These are phyloP conservation scores for Dendrocincla tyrannina DNA, from an alignment of 2,797 vertebrate genomes.

Conservation along the genomic window DNA sequence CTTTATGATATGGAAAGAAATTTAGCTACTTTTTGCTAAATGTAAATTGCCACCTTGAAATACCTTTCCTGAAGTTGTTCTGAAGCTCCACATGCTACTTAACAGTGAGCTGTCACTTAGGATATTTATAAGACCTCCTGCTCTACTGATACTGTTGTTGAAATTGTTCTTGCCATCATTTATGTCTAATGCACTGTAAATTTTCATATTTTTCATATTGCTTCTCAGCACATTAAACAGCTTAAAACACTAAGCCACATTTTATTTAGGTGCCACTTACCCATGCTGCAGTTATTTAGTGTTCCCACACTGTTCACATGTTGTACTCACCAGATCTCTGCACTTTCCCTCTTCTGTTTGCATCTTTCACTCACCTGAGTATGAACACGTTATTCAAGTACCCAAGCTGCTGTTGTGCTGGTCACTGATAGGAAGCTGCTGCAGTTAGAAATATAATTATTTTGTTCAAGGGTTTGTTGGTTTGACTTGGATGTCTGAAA, in stretches of 20 bases:
- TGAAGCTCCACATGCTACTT: neutral
- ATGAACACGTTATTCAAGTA: neutral
- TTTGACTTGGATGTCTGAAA: neutral
- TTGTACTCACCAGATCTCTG: neutral
- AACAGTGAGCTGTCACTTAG: neutral
- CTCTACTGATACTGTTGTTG: neutral
- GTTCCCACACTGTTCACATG: fast-evolving
- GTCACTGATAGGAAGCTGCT: neutral
- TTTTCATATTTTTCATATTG: neutral
- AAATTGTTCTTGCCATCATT: neutral
- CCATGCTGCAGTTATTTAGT: neutral
- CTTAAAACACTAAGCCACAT: neutral
- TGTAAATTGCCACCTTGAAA: neutral
- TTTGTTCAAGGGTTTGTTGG: neutral
- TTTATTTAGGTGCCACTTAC: neutral
- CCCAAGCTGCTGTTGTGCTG: neutral
- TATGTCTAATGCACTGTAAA: neutral
- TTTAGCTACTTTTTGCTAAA: neutral
- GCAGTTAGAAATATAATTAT: neutral
- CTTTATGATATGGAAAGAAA: neutral
- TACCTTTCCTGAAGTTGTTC: neutral
- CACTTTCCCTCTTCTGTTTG: neutral
- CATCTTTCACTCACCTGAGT: neutral
- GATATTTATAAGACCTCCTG: neutral
- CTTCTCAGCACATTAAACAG: neutral